Conservation (phyloP, 2,113 vertebrate genomes). For the Uria aalge region DNA sequence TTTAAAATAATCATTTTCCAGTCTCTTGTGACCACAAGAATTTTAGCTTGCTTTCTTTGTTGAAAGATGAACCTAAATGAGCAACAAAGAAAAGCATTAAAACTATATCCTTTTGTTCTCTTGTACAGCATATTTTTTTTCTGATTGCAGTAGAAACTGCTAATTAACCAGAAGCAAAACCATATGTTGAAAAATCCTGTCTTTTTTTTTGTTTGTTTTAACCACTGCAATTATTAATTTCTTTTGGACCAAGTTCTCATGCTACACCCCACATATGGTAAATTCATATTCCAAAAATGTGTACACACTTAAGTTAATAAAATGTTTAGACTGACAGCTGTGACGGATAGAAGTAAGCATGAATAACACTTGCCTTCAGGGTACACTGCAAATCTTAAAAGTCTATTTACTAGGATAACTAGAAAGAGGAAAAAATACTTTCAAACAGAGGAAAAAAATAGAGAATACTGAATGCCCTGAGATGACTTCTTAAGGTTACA, state of each 20-base stretch:
- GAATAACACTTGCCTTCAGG: not conserved
- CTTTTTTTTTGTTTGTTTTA: not conserved
- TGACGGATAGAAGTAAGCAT: not conserved
- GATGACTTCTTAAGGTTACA: not conserved
- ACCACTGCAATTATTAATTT: not conserved
- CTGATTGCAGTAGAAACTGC: not conserved
- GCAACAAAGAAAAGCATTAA: not conserved
- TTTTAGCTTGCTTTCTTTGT: not conserved
- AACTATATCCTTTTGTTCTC: not conserved
- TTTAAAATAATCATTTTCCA: not conserved
- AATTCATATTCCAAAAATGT: not conserved
- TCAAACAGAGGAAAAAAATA: not conserved
- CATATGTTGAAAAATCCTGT: not conserved
- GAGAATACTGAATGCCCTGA: not conserved
- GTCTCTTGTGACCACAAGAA: not conserved
- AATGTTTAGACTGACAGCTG: not conserved
- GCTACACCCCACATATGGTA: not conserved
- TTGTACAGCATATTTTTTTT: not conserved
- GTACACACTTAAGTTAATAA: not conserved
- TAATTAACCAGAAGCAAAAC: constrained; percentile 27
- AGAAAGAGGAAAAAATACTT: not conserved
- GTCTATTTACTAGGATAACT: not conserved
- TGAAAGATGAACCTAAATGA: not conserved
- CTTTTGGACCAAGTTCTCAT: not conserved
- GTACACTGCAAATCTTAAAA: not conserved